Evolutionary conservation across 2,113 vertebrate species (phyloP), one percentile per base, ranked within the genome.

Genomic region (Rhinolophus ferrumequinum): DNA sequence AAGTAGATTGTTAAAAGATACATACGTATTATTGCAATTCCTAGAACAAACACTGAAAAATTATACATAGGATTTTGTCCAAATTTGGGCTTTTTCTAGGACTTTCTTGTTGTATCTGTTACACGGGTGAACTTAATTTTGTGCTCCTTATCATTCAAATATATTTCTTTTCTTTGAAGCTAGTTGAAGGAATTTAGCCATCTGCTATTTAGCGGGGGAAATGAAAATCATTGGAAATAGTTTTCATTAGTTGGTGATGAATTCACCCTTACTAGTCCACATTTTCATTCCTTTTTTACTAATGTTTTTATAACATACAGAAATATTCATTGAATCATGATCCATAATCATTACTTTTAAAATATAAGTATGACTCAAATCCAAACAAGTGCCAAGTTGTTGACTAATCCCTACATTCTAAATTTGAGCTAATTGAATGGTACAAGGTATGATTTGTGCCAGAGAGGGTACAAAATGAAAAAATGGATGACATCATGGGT

Each of bases 131-230:
- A 79, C 24, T 92, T 86, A 84, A 87, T 44, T 84, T 69, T 86
- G 44, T 76, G 38, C 44, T 85, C 93, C 87, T 93, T 94, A 50
- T 94, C 88, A 64, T 94, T 96, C 91, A 88, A 88, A 83, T 80
- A 54, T 41, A 67, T 95, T 44, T 90, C 30, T 90, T 98, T 98
- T 94, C 84, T 95, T 91, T 97, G 93, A 93, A 98, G 93, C 90
- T 98, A 88, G 79, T 85, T 97, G 84, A 85, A 82, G 85, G 91
- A 97, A 98, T 93, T 91, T 96, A 98, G 94, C 80, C 97, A 98
- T 98, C 97, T 98, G 97, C 54, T 97, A 64, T 92, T 85, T 87
- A 11, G n/a, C 16, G 6, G 13, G 28, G 52, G 93, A 94, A 97
- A 88, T 82, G 41, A 85, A 50, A 89, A 97, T 54, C 90, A 91